These are phyloP conservation scores for Meteorus sp. DNA, from an alignment of 1,140 invertebrate genomes.

Conservation along the genomic window DNA sequence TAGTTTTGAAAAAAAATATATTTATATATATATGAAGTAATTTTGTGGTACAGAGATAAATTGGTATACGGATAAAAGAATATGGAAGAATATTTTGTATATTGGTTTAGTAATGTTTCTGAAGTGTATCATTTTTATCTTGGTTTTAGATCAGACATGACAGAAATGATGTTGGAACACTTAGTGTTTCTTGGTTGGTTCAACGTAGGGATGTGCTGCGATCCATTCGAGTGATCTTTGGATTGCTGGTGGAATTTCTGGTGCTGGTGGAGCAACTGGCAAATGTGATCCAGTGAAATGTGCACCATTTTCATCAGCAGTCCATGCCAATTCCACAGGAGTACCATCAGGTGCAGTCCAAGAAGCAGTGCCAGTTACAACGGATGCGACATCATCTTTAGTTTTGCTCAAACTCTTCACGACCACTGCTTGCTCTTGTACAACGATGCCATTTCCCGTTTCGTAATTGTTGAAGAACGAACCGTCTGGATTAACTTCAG, in stretches of 20 bases:
- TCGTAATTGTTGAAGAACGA: constrained; percentile 56
- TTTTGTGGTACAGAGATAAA: too few species aligned
- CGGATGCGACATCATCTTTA: constrained; percentile 38
- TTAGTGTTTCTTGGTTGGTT: constrained; percentile 12
- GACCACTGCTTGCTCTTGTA: constrained; percentile 59
- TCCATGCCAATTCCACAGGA: constrained; percentile 64
- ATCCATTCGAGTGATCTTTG: constrained; percentile 47
- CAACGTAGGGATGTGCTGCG: constrained; percentile 35
- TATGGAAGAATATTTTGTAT: too few species aligned
- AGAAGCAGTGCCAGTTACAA: constrained; percentile 67
- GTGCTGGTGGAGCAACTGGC: constrained; percentile 50
- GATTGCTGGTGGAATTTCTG: constrained; percentile 45
- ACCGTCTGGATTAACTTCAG: constrained; percentile 48
- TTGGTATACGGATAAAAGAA: too few species aligned
- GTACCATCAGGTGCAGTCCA: constrained; percentile 69
- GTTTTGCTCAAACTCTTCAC: constrained; percentile 53
- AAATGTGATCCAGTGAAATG: constrained; percentile 66
- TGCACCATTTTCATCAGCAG: constrained; percentile 77
- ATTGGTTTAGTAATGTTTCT: too few species aligned
- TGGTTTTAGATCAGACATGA: too few species aligned
- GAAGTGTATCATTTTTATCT: too few species aligned
- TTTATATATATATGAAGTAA: too few species aligned
- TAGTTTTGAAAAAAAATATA: too few species aligned
- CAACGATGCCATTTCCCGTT: constrained; percentile 63
- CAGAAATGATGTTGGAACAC: neutral